Base-by-base conservation (phyloP, 2,113 vertebrate species). In the Corythornis madagascariensis region DNA sequence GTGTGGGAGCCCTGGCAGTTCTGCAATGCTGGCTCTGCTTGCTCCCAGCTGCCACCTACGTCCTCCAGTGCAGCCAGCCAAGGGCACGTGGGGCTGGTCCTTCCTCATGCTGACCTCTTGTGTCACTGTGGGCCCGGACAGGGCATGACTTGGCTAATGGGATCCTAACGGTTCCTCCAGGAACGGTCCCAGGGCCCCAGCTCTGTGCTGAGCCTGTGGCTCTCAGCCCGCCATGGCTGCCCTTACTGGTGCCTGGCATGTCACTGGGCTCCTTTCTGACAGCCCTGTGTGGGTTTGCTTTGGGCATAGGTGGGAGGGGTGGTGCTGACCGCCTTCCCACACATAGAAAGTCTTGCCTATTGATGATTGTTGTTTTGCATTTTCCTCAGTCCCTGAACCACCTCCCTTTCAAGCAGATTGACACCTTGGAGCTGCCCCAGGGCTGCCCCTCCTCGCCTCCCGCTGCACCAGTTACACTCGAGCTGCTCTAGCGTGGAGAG, bases 31-130 rank as follows among this genome's bases (percentile, higher is more conserved):
- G 11, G 70, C 31, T 45, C 18, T 1, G 72, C 57, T 65, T 6
- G 14, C 65, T 77, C 42, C 64, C 28, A 6, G 12, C n/a, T 9
- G 1, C 29, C 85, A 8, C 45, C 71, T 35, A 4, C 7, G 0
- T 26, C 42, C 71, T 50, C 13, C 80, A 40, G 78, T 6, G 2
- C 48, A 65, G 48, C 16, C 57, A 71, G 76, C 53, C 8, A 3
- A 77, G 65, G 72, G 70, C 81, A 59, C 2, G 12, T 24, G 70
- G 56, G 81, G 91, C 92, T 0, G 1, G 59, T 88, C 84, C 90
- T 85, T 85, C 89, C 78, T 89, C 75, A 4, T 79, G 87, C 84
- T 91, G 94, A 79, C 94, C 94, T 95, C 87, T 19, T 92, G 94
- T 80, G 87, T 92, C 88, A 94, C 78, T 7, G 0, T 7, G 56